Percentiles rank a stretch among this genome's conserved stretches.
phyloP scores from a whole-genome alignment of 2,113 vertebrate genomes.

The Epinephelus lanceolatus region DNA sequence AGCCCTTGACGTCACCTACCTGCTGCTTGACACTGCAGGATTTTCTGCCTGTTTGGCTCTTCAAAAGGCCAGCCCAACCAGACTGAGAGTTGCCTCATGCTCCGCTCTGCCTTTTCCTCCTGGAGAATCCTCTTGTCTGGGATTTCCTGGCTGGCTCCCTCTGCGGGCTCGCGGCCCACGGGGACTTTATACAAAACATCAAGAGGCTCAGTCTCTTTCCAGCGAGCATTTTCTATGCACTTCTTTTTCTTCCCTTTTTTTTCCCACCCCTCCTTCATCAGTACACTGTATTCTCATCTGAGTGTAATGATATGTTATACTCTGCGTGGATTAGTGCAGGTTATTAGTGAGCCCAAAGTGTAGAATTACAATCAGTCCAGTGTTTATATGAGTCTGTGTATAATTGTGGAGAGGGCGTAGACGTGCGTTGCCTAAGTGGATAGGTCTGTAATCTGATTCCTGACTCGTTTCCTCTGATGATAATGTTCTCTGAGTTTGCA shows the following conservation, averaged over 20 bases:
- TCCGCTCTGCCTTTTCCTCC: conserved; percentile 19
- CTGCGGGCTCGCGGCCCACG: conserved; percentile 9
- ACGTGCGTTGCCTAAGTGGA: conserved; percentile 54
- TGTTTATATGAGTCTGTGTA: conserved; percentile 65
- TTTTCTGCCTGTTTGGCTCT: background rate
- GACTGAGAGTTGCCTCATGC: conserved; percentile 20
- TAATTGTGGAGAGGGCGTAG: conserved; percentile 68
- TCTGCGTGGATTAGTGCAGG: conserved; percentile 66
- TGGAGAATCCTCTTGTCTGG: conserved; percentile 48
- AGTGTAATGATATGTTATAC: conserved; percentile 70
- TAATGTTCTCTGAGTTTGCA: conserved; percentile 38
- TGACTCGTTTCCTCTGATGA: conserved; percentile 57
- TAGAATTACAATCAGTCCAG: conserved; percentile 75
- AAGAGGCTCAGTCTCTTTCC: conserved; percentile 40
- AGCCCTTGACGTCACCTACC: background rate
- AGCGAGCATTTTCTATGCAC: conserved; percentile 7
- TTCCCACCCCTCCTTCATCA: conserved; percentile 33
- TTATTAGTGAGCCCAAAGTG: conserved; percentile 71
- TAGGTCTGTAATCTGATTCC: conserved; percentile 69
- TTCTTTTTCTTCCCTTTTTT: background rate
- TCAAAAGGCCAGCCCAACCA: background rate
- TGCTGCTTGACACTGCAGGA: background rate
- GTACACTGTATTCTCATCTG: conserved; percentile 44
- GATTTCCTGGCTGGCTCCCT: conserved; percentile 51
- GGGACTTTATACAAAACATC: conserved; percentile 51